Evolutionary conservation across 2,888 invertebrate genomes (phyloP).

Genomic region (Mayetiola destructor): DNA sequence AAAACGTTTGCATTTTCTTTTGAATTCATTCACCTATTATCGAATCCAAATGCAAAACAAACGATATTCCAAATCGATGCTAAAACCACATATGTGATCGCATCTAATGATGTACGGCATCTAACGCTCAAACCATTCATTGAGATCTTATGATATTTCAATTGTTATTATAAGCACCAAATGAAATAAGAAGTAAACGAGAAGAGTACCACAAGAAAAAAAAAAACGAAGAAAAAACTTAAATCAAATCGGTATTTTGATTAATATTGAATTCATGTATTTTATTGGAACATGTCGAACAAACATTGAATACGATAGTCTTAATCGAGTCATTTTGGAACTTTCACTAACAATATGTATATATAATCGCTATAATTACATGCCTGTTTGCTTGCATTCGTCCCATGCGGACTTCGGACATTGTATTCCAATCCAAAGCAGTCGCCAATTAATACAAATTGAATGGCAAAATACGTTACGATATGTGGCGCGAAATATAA

Average conservation of each 20-base stretch:
- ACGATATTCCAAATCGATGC: too few relatives aligned
- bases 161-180: too few relatives aligned
- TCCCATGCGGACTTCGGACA: not conserved
- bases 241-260: not conserved
- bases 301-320: too few relatives aligned
- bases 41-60: too few relatives aligned
- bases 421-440: not conserved
- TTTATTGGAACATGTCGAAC: too few relatives aligned
- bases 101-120: too few relatives aligned
- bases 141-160: too few relatives aligned
- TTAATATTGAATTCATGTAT: not conserved
- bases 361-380: not conserved
- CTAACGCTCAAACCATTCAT: too few relatives aligned
- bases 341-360: constrained; percentile 8
- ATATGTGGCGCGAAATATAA: too few relatives aligned
- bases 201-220: not conserved
- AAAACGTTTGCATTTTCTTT: too few relatives aligned
- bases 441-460: constrained; percentile 3
- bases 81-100: too few relatives aligned
- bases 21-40: too few relatives aligned
- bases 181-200: not conserved
- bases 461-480: constrained; percentile 3
- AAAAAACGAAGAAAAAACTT: not conserved
- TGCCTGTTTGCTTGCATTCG: not conserved
- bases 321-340: not conserved